Evolutionary conservation across 2,888 invertebrate genomes (phyloP).

Genomic region (Tanytarsus gracilentus): DNA sequence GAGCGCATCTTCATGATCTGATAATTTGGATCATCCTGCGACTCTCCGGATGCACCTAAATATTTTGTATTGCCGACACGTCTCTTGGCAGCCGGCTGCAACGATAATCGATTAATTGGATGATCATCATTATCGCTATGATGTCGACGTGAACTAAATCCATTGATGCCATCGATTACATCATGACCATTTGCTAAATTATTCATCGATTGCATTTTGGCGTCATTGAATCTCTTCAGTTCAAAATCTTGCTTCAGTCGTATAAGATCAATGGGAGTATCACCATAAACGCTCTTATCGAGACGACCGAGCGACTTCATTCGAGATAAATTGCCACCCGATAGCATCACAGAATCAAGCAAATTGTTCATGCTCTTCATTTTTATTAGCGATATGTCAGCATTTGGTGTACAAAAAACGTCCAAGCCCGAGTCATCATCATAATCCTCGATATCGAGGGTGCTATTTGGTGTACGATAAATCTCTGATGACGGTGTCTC

Average conservation of each 20-base stretch:
- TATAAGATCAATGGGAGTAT: constrained; percentile 30
- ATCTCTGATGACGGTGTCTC: constrained; percentile 31
- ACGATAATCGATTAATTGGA: not conserved
- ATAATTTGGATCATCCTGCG: constrained; percentile 31
- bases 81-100: not conserved
- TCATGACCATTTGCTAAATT: constrained; percentile 34
- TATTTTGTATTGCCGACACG: constrained; percentile 42
- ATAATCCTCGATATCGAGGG: constrained; percentile 8
- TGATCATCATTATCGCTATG: constrained; percentile 8
- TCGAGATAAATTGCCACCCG: not conserved
- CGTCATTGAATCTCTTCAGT: constrained; percentile 27
- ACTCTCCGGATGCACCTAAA: constrained; percentile 40
- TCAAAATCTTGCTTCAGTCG: constrained; percentile 31
- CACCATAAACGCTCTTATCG: constrained; percentile 29
- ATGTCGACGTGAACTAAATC: constrained; percentile 2
- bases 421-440: constrained; percentile 35
- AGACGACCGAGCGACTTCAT: constrained; percentile 32
- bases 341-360: constrained; percentile 6
- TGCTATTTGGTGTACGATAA: constrained; percentile 41
- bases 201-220: constrained; percentile 38
- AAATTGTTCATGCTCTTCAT: constrained; percentile 27
- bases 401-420: constrained; percentile 40
- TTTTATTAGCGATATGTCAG: constrained; percentile 31
- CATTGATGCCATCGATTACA: not conserved
- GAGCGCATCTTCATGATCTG: constrained; percentile 40